Conservation (phyloP, 2,888 invertebrate species). For the Agonopterix subpropinquella region DNA sequence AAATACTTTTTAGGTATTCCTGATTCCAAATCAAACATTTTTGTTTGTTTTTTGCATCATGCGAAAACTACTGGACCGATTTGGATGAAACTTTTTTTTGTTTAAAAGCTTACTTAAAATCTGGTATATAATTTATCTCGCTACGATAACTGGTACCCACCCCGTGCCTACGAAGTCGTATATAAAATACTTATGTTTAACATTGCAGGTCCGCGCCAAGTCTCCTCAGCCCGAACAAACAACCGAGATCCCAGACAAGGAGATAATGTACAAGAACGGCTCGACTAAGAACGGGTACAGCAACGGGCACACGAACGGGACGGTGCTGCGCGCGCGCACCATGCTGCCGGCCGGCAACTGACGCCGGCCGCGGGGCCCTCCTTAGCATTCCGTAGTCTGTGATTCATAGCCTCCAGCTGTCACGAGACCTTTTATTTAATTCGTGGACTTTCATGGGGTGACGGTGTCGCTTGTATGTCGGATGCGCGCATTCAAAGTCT, state of each 20-base stretch:
- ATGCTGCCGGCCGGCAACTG: conserved; percentile 68
- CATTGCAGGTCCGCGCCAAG: conserved; percentile 38
- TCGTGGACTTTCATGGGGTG: conserved; percentile 22
- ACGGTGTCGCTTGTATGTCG: conserved; percentile 17
- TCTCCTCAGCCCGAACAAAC: conserved; percentile 33
- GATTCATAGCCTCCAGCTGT: conserved; percentile 33
- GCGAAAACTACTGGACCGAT: no score
- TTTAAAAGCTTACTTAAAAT: no score
- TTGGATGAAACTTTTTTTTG: no score
- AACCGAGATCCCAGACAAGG: conserved; percentile 33
- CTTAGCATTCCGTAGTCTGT: conserved; percentile 44
- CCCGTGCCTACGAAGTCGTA: no score
- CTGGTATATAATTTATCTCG: no score
- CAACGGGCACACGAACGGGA: conserved; percentile 47
- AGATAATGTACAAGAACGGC: conserved; percentile 48
- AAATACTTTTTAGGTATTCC: no score
- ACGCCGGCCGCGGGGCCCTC: conserved; percentile 31
- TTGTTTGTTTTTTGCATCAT: no score
- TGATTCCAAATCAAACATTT: no score
- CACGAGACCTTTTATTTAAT: conserved; percentile 24
- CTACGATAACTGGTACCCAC: no score
- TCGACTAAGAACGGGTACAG: conserved; percentile 53
- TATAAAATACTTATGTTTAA: neutral
- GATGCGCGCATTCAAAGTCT: neutral
- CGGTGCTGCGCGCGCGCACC: conserved; percentile 45